Percentiles rank a stretch among this genome's conserved stretches.
phyloP scores from a whole-genome alignment of 2,113 vertebrate species.

The Hippocampus barbouri region DNA sequence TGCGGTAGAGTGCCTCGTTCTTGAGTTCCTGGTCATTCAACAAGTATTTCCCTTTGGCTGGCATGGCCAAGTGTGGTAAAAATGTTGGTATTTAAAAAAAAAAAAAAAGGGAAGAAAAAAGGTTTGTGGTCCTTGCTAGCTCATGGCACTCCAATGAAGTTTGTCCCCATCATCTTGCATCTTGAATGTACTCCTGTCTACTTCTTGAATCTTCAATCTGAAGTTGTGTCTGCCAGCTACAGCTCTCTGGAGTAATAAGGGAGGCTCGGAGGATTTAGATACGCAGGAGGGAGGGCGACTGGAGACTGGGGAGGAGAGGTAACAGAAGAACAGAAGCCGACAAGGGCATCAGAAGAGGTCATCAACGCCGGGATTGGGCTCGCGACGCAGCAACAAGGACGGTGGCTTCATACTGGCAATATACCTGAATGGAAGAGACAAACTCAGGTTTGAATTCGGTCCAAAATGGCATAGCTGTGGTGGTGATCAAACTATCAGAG shows the following conservation, averaged over 20 bases:
- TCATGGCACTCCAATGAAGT: slow-evolving; percentile 43
- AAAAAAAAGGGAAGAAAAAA: neutral
- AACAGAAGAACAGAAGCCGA: slow-evolving; percentile 25
- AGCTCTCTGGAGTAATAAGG: slow-evolving; percentile 55
- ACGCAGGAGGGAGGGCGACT: slow-evolving; percentile 32
- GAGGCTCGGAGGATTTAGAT: slow-evolving; percentile 28
- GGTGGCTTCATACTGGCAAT: slow-evolving; percentile 18
- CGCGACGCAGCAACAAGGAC: slow-evolving; percentile 11
- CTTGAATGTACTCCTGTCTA: slow-evolving; percentile 28
- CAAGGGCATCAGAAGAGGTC: slow-evolving; percentile 40
- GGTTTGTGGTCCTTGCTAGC: slow-evolving; percentile 3
- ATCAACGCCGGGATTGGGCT: slow-evolving; percentile 34
- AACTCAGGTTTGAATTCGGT: neutral
- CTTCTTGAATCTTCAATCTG: slow-evolving; percentile 32
- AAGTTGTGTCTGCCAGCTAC: slow-evolving; percentile 43
- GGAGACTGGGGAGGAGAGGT: slow-evolving; percentile 47
- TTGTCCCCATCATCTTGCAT: slow-evolving; percentile 41
- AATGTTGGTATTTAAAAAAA: neutral
- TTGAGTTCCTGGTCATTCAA: slow-evolving; percentile 82
- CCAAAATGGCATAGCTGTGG: neutral
- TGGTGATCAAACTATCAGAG: too few relatives aligned
- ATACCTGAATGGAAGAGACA: slow-evolving; percentile 34
- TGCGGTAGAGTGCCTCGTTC: slow-evolving; percentile 84
- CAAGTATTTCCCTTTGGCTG: slow-evolving; percentile 92
- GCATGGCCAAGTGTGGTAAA: slow-evolving; percentile 74